Percentiles rank a stretch among this genome's conserved stretches.
Conservation (phyloP, 2,113 vertebrate genomes). For the Reinhardtius hippoglossoides region DNA sequence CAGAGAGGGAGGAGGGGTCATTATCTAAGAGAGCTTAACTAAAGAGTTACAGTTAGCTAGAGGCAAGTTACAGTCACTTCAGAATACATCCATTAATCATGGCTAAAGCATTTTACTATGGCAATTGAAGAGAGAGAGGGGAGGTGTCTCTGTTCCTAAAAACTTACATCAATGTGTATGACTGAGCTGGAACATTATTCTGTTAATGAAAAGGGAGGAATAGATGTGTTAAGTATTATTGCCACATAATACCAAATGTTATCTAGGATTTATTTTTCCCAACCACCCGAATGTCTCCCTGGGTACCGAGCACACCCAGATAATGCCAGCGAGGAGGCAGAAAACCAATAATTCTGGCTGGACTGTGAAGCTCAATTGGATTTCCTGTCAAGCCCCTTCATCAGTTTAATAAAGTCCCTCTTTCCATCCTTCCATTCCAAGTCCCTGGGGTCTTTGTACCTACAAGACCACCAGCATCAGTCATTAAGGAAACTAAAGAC, state of each 20-base stretch:
- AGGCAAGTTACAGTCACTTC: conserved; percentile 33
- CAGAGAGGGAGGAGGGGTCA: neutral
- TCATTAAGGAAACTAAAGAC: conserved; percentile 42
- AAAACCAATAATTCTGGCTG: conserved; percentile 76
- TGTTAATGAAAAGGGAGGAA: conserved; percentile 72
- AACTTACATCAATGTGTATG: conserved; percentile 43
- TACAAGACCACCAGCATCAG: conserved; percentile 40
- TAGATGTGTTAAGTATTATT: conserved; percentile 75
- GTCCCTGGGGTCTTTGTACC: conserved; percentile 35
- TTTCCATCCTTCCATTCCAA: conserved; percentile 25
- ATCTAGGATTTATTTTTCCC: conserved; percentile 74
- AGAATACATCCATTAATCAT: conserved; percentile 44
- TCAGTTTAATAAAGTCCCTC: conserved; percentile 78
- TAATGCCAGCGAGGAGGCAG: conserved; percentile 65
- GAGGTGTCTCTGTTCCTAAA: conserved; percentile 7
- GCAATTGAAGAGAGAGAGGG: conserved; percentile 22
- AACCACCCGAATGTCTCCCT: conserved; percentile 67
- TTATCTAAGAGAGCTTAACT: conserved; percentile 38
- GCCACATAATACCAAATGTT: conserved; percentile 74
- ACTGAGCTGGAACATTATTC: conserved; percentile 68
- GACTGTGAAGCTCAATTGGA: conserved; percentile 66
- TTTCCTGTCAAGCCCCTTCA: conserved; percentile 75
- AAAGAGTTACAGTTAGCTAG: conserved; percentile 40
- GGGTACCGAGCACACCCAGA: conserved; percentile 62
- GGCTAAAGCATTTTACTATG: conserved; percentile 26